Percentiles rank a stretch among this genome's conserved stretches.
phyloP scores from a whole-genome alignment of 2,797 vertebrate genomes.

The Pelochelys cantorii region DNA sequence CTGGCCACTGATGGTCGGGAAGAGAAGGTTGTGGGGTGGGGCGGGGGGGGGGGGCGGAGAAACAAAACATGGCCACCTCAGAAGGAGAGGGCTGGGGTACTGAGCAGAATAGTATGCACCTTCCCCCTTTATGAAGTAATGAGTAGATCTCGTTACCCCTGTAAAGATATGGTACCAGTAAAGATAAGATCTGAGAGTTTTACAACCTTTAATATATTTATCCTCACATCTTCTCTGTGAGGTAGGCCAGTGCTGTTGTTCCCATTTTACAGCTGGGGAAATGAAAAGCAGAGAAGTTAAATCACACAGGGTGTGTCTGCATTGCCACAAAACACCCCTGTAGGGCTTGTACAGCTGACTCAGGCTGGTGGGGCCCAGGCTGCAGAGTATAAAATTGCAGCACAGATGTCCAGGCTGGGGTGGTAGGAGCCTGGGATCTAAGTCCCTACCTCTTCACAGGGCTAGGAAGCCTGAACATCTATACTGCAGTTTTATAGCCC shows the following conservation, averaged over 20 bases:
- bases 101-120: not conserved
- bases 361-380: too few relatives aligned
- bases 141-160: not conserved
- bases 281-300: not conserved
- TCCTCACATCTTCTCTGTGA: not conserved
- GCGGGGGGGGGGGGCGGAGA: rapidly evolving
- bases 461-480: not conserved
- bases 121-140: not conserved
- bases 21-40: not conserved
- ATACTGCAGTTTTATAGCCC: not conserved
- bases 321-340: too few relatives aligned
- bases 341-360: too few relatives aligned
- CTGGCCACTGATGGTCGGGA: not conserved
- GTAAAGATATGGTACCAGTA: not conserved
- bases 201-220: not conserved
- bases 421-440: not conserved
- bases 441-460: too few relatives aligned
- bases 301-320: not conserved
- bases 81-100: not conserved
- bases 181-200: not conserved
- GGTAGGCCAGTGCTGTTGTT: not conserved
- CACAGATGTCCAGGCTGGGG: not conserved
- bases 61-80: not conserved
- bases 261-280: not conserved
- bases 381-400: not conserved